Evolutionary conservation across 1,140 invertebrate genomes (phyloP).

Genomic region (Penaeus japonicus): DNA sequence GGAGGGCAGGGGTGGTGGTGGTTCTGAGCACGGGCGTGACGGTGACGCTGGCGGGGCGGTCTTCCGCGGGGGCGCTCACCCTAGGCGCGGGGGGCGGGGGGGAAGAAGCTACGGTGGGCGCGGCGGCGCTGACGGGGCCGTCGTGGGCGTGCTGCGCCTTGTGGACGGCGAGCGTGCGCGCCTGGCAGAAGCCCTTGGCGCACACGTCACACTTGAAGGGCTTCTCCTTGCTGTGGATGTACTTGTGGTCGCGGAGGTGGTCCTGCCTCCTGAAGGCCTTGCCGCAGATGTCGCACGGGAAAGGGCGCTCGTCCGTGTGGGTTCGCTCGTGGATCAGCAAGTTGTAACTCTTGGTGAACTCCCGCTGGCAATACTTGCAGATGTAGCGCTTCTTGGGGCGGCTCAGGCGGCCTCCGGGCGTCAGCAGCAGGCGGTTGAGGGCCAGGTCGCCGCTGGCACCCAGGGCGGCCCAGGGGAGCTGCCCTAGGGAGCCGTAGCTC

Average conservation of each 20-base stretch:
- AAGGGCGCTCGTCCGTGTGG: conserved; percentile 97
- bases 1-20: neutral
- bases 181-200: conserved; percentile 97
- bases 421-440: conserved; percentile 45
- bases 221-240: conserved; percentile 97
- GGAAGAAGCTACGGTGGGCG: neutral
- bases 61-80: neutral
- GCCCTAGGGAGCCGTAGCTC: conserved; percentile 16
- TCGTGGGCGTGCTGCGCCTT: conserved; percentile 64
- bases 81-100: neutral
- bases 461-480: conserved; percentile 45
- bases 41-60: neutral
- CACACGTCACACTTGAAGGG: conserved; percentile 96
- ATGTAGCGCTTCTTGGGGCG: conserved; percentile 86
- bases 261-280: conserved; percentile 98
- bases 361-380: conserved; percentile 95
- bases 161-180: conserved; percentile 61
- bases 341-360: conserved; percentile 99
- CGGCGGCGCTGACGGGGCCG: neutral
- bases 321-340: conserved; percentile 96
- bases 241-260: conserved; percentile 94
- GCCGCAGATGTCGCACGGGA: conserved; percentile 97
- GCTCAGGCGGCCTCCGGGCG: conserved; percentile 39
- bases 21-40: neutral
- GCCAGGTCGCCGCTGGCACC: conserved; percentile 37